Conservation (phyloP, 2,113 vertebrate species). For the Terrapene triunguis region DNA sequence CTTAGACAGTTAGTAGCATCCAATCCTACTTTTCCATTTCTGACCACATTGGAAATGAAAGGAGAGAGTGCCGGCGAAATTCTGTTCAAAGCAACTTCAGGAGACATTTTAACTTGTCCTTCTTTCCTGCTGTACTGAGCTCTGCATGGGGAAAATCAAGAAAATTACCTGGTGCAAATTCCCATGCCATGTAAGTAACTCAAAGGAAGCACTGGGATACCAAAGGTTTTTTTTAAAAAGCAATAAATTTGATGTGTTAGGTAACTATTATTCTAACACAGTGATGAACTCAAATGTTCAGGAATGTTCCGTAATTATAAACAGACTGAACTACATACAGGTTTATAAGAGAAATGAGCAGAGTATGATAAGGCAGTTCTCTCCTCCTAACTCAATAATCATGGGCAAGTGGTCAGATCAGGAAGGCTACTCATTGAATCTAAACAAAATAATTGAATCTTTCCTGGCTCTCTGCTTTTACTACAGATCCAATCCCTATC, state of each 20-base stretch:
- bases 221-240: background rate
- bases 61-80: conserved; percentile 94
- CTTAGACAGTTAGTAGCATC: conserved; percentile 96
- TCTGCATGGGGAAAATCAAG: conserved; percentile 37
- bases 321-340: background rate
- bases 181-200: background rate
- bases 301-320: background rate
- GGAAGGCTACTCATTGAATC: background rate
- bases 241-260: background rate
- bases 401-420: background rate
- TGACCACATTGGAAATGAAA: conserved; percentile 93
- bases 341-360: background rate
- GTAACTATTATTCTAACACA: background rate
- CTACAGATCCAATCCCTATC: background rate
- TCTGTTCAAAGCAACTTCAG: conserved; percentile 94
- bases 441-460: background rate
- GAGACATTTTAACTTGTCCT: conserved; percentile 88
- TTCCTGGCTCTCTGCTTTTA: background rate
- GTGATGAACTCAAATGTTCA: accelerated
- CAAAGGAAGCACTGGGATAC: background rate
- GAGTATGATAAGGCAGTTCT: background rate
- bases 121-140: conserved; percentile 46
- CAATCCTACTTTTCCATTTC: conserved; percentile 95
- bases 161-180: background rate
- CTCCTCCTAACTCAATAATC: background rate